Evolutionary conservation across 2,888 invertebrate species (phyloP).

Genomic region (Brenthis hecate): DNA sequence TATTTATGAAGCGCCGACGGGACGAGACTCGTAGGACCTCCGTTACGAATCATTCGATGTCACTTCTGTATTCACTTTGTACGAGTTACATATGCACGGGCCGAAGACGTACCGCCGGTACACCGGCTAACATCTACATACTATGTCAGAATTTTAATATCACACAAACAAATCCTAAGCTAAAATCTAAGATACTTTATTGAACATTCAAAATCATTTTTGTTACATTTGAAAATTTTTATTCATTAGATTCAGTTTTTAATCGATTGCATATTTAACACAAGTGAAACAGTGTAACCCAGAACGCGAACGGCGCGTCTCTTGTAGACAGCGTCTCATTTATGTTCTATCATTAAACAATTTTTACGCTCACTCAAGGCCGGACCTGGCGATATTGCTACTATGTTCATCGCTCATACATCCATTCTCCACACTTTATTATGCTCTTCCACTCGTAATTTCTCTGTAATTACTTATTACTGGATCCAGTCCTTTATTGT

Average conservation of each 20-base stretch:
- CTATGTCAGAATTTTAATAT: slow-evolving; percentile 12
- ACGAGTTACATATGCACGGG: slow-evolving; percentile 1
- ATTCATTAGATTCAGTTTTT: too few relatives aligned
- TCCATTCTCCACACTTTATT: background rate
- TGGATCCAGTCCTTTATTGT: slow-evolving; percentile 3
- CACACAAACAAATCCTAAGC: background rate
- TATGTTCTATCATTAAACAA: background rate
- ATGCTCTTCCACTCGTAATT: slow-evolving; percentile 9
- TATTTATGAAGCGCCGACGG: slow-evolving; percentile 3
- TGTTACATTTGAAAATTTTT: background rate
- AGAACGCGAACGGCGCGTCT: too few relatives aligned
- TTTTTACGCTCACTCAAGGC: background rate
- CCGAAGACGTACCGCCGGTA: background rate
- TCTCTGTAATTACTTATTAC: slow-evolving; percentile 18
- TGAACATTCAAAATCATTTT: background rate
- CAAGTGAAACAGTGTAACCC: too few relatives aligned
- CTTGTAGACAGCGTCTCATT: too few relatives aligned
- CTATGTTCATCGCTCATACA: slow-evolving; percentile 1
- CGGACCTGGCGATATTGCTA: background rate
- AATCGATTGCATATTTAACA: too few relatives aligned
- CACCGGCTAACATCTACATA: too few relatives aligned
- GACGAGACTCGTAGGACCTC: background rate
- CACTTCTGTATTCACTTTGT: slow-evolving; percentile 15
- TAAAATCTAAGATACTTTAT: background rate
- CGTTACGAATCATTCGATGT: slow-evolving; percentile 1